These are phyloP conservation scores for Candidula unifasciata DNA, from an alignment of 2,888 invertebrate species.

Conservation along the genomic window DNA sequence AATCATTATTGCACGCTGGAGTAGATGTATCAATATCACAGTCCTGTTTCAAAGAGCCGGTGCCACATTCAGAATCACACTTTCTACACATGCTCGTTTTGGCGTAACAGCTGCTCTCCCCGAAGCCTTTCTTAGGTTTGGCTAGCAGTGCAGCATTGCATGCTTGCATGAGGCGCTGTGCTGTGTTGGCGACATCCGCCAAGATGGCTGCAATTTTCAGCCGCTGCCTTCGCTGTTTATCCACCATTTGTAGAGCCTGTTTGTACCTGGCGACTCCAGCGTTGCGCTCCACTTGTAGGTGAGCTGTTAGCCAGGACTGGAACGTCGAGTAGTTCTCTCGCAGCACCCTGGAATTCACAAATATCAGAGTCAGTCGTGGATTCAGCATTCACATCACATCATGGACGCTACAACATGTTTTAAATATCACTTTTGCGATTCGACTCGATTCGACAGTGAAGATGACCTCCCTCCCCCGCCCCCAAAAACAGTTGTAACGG, in stretches of 20 bases:
- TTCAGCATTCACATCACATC: too few species aligned
- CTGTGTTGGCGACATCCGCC: background rate
- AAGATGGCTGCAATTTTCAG: conserved; percentile 55
- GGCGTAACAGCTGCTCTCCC: background rate
- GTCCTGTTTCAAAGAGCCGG: too few species aligned
- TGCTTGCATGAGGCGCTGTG: conserved; percentile 1
- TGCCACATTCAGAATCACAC: too few species aligned
- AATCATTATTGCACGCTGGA: too few species aligned
- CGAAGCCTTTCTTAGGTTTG: background rate
- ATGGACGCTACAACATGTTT: too few species aligned
- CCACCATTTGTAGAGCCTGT: conserved; percentile 71
- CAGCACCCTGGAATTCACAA: conserved; percentile 57
- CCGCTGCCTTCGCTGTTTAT: conserved; percentile 64
- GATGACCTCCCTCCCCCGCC: too few species aligned
- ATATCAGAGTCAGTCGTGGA: background rate
- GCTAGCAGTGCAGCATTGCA: background rate
- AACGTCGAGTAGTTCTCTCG: conserved; percentile 61
- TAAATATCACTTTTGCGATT: too few species aligned
- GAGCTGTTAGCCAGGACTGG: conserved; percentile 66
- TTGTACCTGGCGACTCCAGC: conserved; percentile 71
- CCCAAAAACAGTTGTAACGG: too few species aligned
- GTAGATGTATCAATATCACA: too few species aligned
- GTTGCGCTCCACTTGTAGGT: conserved; percentile 70
- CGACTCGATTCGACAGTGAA: too few species aligned
- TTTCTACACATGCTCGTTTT: too few species aligned